A percentile compares a stretch with the other conserved stretches of the same genome.
Conservation (phyloP, 2,888 invertebrate species). For the Doris montereyensis region DNA sequence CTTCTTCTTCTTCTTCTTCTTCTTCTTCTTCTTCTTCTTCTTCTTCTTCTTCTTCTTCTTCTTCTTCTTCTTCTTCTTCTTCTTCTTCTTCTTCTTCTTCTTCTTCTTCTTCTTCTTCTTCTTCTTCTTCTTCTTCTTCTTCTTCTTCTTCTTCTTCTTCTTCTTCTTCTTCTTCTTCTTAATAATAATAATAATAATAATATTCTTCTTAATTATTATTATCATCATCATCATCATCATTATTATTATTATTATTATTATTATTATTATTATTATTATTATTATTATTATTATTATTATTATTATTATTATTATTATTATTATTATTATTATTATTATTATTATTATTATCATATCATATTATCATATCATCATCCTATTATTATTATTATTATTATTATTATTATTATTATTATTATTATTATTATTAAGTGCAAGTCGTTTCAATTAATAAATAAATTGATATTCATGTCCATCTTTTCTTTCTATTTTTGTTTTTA, state of each 20-base stretch:
- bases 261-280: neutral
- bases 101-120: neutral
- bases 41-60: neutral
- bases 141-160: neutral
- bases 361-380: neutral
- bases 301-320: neutral
- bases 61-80: neutral
- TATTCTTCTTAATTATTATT: neutral
- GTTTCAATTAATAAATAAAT: neutral
- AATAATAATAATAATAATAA: neutral
- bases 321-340: neutral
- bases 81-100: neutral
- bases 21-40: neutral
- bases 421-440: neutral
- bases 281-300: neutral
- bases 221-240: neutral
- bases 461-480: neutral
- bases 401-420: neutral
- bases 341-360: neutral
- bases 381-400: neutral
- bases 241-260: neutral
- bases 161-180: neutral
- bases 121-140: neutral
- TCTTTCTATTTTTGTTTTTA: neutral
- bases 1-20: neutral